phyloP scores from a whole-genome alignment of 2,888 invertebrate genomes.

The Dorcus parallelipipedus region DNA sequence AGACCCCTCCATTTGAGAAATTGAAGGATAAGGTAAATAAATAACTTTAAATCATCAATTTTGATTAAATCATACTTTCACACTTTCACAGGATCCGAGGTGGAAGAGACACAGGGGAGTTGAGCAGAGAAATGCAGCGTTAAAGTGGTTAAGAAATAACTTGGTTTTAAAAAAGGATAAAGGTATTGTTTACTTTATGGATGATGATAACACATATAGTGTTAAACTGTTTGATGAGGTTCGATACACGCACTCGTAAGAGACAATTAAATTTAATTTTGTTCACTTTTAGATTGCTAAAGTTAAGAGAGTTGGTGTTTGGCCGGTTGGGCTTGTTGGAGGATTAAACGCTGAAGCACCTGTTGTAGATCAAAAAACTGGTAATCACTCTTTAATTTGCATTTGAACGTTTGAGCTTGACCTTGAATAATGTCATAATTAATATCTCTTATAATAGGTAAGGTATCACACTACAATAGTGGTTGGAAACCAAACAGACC shows the following conservation, averaged over 20 bases:
- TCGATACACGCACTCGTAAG: constrained; percentile 37
- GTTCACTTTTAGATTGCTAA: constrained; percentile 66
- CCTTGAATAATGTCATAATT: too few species aligned
- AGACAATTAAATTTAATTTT: constrained; percentile 4
- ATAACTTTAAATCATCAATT: not conserved
- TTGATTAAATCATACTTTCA: not conserved
- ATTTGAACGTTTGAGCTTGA: constrained; percentile 29
- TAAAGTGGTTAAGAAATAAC: constrained; percentile 75
- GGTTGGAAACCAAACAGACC: constrained; percentile 88
- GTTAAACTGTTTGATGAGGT: constrained; percentile 85
- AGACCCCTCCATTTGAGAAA: constrained; percentile 70
- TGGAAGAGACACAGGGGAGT: constrained; percentile 86
- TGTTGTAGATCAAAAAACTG: constrained; percentile 61
- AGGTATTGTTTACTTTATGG: constrained; percentile 91
- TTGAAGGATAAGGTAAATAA: constrained; percentile 54
- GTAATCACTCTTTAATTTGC: constrained; percentile 45
- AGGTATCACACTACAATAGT: constrained; percentile 63
- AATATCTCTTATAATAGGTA: constrained; percentile 40
- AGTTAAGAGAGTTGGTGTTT: constrained; percentile 81
- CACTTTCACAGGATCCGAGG: constrained; percentile 53
- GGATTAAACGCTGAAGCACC: constrained; percentile 92
- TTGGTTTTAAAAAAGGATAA: constrained; percentile 53
- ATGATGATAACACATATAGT: constrained; percentile 94
- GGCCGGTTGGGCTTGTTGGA: constrained; percentile 96
- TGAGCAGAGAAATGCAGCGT: constrained; percentile 82